Evolutionary conservation across 2,113 vertebrate genomes (phyloP).

Genomic region (Asarcornis scutulata): DNA sequence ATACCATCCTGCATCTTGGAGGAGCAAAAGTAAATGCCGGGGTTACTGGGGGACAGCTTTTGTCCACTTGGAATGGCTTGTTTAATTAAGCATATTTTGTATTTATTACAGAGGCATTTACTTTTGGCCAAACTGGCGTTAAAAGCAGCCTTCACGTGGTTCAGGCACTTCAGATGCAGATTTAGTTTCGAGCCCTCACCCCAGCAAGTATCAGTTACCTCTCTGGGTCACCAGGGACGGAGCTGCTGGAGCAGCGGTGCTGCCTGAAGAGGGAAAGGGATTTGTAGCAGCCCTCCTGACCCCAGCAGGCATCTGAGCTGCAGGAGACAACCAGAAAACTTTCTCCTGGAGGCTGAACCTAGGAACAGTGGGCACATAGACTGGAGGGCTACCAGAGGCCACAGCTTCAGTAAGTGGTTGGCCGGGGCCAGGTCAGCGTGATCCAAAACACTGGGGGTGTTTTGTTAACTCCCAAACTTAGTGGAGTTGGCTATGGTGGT

Average conservation of each 20-base stretch:
- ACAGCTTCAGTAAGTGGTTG: not conserved
- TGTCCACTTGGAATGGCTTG: constrained; percentile 6
- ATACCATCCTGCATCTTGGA: constrained; percentile 16
- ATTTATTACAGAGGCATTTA: constrained; percentile 17
- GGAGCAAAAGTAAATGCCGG: not conserved
- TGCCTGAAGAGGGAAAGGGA: too few relatives aligned
- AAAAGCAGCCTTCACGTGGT: not conserved
- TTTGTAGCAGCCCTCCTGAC: not conserved
- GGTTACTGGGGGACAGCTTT: not conserved
- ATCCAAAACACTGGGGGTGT: not conserved
- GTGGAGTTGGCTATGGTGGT: fast-evolving
- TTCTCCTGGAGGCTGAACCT: not conserved
- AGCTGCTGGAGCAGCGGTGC: not conserved
- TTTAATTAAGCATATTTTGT: constrained; percentile 40
- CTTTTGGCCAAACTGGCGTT: not conserved
- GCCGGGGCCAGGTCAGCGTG: not conserved
- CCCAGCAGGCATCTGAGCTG: not conserved
- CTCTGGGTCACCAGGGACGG: not conserved
- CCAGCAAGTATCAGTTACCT: not conserved
- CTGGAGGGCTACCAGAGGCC: not conserved
- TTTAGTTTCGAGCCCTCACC: constrained; percentile 26
- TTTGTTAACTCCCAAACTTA: not conserved
- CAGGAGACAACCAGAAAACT: not conserved
- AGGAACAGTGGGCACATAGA: not conserved
- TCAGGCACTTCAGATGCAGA: not conserved